Percentiles rank a stretch among this genome's conserved stretches.
Conservation (phyloP, 2,888 invertebrate genomes). For the Autographa pulchrina region DNA sequence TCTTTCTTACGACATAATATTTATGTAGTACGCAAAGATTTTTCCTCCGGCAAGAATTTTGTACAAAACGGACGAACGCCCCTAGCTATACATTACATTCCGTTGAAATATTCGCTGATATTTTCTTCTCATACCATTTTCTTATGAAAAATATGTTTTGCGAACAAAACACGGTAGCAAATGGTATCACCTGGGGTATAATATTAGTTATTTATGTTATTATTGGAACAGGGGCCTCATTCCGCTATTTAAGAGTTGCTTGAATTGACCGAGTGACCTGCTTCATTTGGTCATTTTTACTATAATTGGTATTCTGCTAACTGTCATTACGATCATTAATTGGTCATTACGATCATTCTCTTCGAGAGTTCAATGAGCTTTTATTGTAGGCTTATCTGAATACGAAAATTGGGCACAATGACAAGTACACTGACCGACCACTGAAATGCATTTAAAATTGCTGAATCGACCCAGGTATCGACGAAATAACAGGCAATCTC, state of each 20-base stretch:
- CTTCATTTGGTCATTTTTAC: no score
- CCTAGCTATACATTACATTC: constrained; percentile 22
- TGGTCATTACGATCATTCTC: no score
- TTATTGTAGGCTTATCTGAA: no score
- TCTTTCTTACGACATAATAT: constrained; percentile 9
- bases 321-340: no score
- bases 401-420: no score
- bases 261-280: no score
- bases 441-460: no score
- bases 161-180: constrained; percentile 45
- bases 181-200: constrained; percentile 35
- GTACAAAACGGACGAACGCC: constrained; percentile 36
- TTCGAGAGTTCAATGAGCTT: no score
- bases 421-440: no score
- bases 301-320: no score
- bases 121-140: constrained; percentile 26
- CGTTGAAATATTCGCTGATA: constrained; percentile 36
- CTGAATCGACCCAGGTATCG: background rate
- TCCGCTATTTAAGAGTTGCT: no score
- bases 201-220: constrained; percentile 32
- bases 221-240: background rate
- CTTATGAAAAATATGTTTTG: constrained; percentile 51
- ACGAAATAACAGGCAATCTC: background rate
- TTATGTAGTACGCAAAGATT: constrained; percentile 17
- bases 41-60: constrained; percentile 27